A percentile compares a stretch with the other conserved stretches of the same genome.
phyloP scores from a whole-genome alignment of 2,113 vertebrate genomes.

The Acanthisitta chloris region DNA sequence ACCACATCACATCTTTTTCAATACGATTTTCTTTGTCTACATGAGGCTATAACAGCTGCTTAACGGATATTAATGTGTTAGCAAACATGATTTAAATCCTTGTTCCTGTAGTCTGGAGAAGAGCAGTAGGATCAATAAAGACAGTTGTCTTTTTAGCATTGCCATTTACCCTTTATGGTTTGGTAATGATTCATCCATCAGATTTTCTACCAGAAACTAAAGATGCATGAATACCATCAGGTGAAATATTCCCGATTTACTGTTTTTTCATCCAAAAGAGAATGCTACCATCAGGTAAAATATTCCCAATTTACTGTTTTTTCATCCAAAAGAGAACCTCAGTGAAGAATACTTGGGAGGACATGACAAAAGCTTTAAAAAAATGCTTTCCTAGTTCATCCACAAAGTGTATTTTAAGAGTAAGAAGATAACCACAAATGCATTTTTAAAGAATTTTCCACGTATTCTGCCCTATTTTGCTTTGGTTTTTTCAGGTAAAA shows the following conservation, averaged over 20 bases:
- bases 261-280: not conserved
- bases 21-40: not conserved
- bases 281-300: not conserved
- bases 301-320: not conserved
- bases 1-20: conserved; percentile 10
- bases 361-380: not conserved
- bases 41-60: not conserved
- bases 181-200: not conserved
- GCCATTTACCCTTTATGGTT: not conserved
- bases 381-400: not conserved
- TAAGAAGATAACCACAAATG: not conserved
- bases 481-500: not conserved
- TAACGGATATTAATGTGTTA: conserved; percentile 22
- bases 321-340: not conserved
- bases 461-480: not conserved
- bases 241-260: not conserved
- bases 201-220: not conserved
- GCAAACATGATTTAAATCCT: not conserved
- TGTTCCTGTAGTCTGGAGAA: not conserved
- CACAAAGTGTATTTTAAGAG: not conserved
- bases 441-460: not conserved
- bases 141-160: not conserved
- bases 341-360: not conserved
- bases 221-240: not conserved
- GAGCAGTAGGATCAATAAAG: conserved; percentile 13